A percentile compares a stretch with the other conserved stretches of the same genome.
Conservation (phyloP, 35 echinoderm and acorn worm species). For the Anneissia japonica region DNA sequence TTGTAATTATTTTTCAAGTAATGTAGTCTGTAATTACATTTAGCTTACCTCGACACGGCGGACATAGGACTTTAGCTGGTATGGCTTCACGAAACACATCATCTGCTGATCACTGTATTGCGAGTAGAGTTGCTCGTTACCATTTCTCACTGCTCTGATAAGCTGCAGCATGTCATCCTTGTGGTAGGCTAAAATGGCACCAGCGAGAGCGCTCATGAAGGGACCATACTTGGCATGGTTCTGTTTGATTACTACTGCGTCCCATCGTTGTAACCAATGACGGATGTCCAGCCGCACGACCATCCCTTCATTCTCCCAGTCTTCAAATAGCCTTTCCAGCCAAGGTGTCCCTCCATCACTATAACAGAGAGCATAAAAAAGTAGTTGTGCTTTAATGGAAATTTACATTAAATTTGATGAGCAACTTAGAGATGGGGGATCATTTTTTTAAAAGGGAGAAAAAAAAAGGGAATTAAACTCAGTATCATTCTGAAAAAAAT, state of each 20-base stretch:
- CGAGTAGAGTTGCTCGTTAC: constrained; percentile 7
- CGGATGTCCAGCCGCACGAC: constrained; percentile 46
- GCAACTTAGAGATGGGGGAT: no score
- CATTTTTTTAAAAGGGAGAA: no score
- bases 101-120: constrained; percentile 41
- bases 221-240: constrained; percentile 37
- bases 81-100: constrained; percentile 39
- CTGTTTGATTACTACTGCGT: constrained; percentile 45
- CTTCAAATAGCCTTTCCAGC: constrained; percentile 36
- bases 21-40: not conserved
- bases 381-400: no score
- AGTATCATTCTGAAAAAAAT: no score
- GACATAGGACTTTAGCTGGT: constrained; percentile 21
- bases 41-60: constrained; percentile 42
- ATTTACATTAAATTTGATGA: no score
- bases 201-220: constrained; percentile 43
- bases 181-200: constrained; percentile 46
- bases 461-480: no score
- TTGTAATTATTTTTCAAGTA: not conserved
- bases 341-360: constrained; percentile 57
- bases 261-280: constrained; percentile 60
- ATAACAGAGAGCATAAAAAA: not conserved
- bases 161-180: constrained; percentile 37
- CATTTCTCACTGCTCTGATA: constrained; percentile 23
- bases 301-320: constrained; percentile 50